These are phyloP conservation scores for Lobophora halterata DNA, from an alignment of 2,888 invertebrate species.

Conservation along the genomic window DNA sequence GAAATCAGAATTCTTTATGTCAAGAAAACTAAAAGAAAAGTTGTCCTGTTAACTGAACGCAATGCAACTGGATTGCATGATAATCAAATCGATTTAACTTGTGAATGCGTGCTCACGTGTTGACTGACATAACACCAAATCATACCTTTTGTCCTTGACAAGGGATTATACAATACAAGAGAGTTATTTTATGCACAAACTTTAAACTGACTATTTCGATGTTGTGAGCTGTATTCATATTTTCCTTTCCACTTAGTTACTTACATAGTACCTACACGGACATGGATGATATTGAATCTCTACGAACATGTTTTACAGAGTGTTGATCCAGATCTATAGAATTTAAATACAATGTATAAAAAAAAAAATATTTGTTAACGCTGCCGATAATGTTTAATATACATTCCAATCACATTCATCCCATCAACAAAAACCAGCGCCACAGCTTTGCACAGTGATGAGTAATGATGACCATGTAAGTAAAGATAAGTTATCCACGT, in stretches of 20 bases:
- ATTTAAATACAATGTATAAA: slow-evolving; percentile 9
- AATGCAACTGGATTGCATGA: slow-evolving; percentile 37
- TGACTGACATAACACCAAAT: slow-evolving; percentile 32
- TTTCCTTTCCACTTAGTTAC: no score
- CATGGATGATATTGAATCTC: slow-evolving; percentile 6
- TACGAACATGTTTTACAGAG: slow-evolving; percentile 1
- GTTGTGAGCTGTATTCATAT: no score
- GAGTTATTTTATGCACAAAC: slow-evolving; percentile 5
- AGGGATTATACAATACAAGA: not conserved
- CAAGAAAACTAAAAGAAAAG: slow-evolving; percentile 24
- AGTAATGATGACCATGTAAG: slow-evolving; percentile 26
- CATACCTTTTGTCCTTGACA: slow-evolving; percentile 24
- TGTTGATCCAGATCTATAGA: slow-evolving; percentile 3
- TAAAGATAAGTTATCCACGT: slow-evolving; percentile 18
- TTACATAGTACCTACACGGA: slow-evolving; percentile 9
- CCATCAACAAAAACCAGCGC: slow-evolving; percentile 23
- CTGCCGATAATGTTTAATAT: slow-evolving; percentile 21
- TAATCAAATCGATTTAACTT: slow-evolving; percentile 32
- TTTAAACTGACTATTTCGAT: no score
- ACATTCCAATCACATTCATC: slow-evolving; percentile 7
- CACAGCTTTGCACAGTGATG: slow-evolving; percentile 19
- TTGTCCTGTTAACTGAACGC: slow-evolving; percentile 36
- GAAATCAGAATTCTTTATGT: slow-evolving; percentile 15
- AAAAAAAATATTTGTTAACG: slow-evolving; percentile 20
- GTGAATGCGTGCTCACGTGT: slow-evolving; percentile 36